A percentile compares a stretch with the other conserved stretches of the same genome.
These are phyloP conservation scores for Rhinella marina DNA, from an alignment of 2,797 vertebrate genomes.

Conservation along the genomic window DNA sequence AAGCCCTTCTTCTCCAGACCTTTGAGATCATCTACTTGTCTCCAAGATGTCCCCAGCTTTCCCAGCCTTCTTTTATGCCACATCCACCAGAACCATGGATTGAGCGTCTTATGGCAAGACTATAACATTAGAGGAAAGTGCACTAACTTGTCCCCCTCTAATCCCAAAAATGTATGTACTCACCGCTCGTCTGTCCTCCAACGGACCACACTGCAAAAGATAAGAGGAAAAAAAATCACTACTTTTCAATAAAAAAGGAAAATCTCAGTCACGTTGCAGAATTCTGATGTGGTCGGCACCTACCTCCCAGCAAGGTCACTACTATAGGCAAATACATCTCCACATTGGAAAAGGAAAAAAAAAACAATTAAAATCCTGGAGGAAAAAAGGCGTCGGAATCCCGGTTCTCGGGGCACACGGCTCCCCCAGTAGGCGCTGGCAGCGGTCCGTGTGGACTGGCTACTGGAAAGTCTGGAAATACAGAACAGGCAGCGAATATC, in stretches of 20 bases:
- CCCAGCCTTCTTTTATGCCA: too few relatives aligned
- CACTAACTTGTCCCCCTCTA: background rate
- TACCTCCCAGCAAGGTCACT: conserved; percentile 13
- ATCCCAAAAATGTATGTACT: background rate
- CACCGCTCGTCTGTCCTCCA: background rate
- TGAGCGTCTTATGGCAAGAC: too few relatives aligned
- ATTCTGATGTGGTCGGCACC: background rate
- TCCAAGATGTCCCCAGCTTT: background rate
- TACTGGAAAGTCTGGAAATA: conserved; percentile 1
- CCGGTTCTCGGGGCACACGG: too few relatives aligned
- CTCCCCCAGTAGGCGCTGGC: too few relatives aligned
- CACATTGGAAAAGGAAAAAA: background rate
- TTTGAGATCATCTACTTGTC: too few relatives aligned
- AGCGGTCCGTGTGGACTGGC: background rate
- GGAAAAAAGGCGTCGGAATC: background rate
- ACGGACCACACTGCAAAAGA: background rate
- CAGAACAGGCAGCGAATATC: conserved; percentile 38
- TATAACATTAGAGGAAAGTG: background rate
- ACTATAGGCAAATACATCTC: conserved; percentile 39
- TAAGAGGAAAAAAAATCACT: background rate
- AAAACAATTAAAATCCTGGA: background rate
- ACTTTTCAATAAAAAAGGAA: background rate
- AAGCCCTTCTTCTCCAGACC: background rate
- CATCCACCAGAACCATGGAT: too few relatives aligned
- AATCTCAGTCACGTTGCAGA: background rate